Evolutionary conservation across 2,888 invertebrate species (phyloP), one percentile per base, ranked within the genome.

Genomic region (Helicoverpa assulta): DNA sequence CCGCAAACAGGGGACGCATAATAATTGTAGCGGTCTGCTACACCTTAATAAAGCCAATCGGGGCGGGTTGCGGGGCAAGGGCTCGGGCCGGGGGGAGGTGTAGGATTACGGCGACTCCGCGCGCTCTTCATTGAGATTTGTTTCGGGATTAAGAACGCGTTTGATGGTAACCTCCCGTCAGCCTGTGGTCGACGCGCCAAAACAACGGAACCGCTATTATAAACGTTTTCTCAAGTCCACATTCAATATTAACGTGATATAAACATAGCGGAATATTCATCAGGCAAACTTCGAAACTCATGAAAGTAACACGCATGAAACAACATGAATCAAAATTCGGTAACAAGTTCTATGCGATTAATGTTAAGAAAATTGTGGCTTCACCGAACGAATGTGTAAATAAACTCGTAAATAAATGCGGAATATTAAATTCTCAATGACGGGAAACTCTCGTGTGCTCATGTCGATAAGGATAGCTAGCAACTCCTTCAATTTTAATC

Each of bases 41-140:
- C 94, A 95, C 95, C 95, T 95, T 95, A 95, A 95, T 95, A 95
- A 95, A 95, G 95, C 93, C 95, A 95, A 95, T 95, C 92, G 93
- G 91, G 91, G 87, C 82, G 85, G 88, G 87, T 85, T 79, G 86
- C 84, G 89, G 85, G 85, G 85, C 78, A 78, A 85, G 75, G 85
- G 84, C 83, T 77, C 74, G 84, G 81, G 84, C 73, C 70, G 78
- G 84, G 85, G 84, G 86, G 85, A 80, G 86, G 89, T 88, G 87
- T 81, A 85, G 94, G 94, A 94, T 94, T 94, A 93, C 86, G 87
- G 90, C 88, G 91, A 91, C 92, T 92, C 92, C 91, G 90, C 93
- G 91, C 92, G 92, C 93, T 94, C 93, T 94, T 95, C 95, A 95
- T 95, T 95, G 95, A 95, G 95, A 95, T 95, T 95, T 95, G 95